phyloP scores from a whole-genome alignment of 2,113 vertebrate genomes.

The Syngnathus typhle region DNA sequence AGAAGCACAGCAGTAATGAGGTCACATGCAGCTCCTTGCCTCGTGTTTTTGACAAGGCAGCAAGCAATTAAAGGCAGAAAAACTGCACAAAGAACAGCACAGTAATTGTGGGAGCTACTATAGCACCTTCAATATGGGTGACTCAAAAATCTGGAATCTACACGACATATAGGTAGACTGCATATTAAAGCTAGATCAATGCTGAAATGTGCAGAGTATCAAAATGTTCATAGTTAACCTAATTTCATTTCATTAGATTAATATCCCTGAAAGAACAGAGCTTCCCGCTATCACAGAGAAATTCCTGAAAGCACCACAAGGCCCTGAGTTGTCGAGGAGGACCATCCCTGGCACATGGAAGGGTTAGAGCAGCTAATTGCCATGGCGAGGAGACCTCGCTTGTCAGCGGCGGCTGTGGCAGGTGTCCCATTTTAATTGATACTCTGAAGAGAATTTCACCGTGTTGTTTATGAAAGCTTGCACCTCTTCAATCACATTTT shows the following conservation, averaged over 20 bases:
- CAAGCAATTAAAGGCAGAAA: slow-evolving; percentile 10
- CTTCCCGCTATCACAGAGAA: background rate
- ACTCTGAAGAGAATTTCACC: slow-evolving; percentile 40
- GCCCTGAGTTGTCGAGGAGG: background rate
- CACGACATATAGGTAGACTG: background rate
- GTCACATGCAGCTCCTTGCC: slow-evolving; percentile 20
- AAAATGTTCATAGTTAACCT: background rate
- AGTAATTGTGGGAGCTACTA: background rate
- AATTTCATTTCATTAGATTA: background rate
- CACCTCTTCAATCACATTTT: slow-evolving; percentile 29
- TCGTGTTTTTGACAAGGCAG: slow-evolving; percentile 20
- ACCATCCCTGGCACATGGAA: slow-evolving; percentile 11
- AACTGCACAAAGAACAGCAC: background rate
- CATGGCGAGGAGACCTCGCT: slow-evolving; percentile 14
- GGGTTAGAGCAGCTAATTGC: slow-evolving; percentile 39
- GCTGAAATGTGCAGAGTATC: background rate
- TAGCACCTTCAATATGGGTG: background rate
- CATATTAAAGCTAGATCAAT: background rate
- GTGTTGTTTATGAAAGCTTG: slow-evolving; percentile 40
- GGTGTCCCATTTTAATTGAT: slow-evolving; percentile 50
- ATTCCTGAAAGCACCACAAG: slow-evolving; percentile 14
- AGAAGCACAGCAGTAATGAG: slow-evolving; percentile 22
- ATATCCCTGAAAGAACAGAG: background rate
- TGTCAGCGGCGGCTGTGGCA: slow-evolving; percentile 15
- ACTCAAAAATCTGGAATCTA: background rate